Evolutionary conservation across 2,113 vertebrate species (phyloP).

Genomic region (Brachirus orientalis): DNA sequence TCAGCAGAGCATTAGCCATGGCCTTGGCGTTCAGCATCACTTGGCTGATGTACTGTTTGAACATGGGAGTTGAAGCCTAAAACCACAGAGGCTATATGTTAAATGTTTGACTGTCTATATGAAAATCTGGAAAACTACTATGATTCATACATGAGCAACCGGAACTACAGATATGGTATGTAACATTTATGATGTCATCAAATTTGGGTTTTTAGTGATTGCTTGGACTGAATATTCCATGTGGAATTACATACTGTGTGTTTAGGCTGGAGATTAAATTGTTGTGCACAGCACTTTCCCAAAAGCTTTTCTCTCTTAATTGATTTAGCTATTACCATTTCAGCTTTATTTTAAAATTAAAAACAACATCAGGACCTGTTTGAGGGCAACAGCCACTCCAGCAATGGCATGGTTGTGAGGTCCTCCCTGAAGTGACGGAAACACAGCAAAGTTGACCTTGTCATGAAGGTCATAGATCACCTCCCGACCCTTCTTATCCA

Average conservation of each 20-base stretch:
- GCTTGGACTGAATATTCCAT: too few species aligned
- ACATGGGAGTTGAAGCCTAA: conserved; percentile 88
- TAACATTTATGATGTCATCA: too few species aligned
- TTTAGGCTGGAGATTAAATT: not conserved
- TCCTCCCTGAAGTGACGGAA: conserved; percentile 92
- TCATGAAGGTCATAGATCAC: conserved; percentile 88
- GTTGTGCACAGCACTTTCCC: not conserved
- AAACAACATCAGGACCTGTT: conserved; percentile 80
- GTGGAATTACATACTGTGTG: too few species aligned
- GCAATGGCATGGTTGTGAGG: conserved; percentile 95
- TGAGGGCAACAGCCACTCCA: conserved; percentile 89
- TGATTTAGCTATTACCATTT: too few species aligned
- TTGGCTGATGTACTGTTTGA: conserved; percentile 87
- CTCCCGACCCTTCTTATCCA: conserved; percentile 89
- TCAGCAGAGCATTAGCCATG: conserved; percentile 88
- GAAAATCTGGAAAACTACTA: not conserved
- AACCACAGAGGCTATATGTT: conserved; percentile 2
- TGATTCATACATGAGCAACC: not conserved
- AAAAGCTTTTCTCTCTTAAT: not conserved
- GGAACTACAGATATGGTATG: not conserved
- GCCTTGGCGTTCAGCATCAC: conserved; percentile 88
- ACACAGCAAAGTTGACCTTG: conserved; percentile 91
- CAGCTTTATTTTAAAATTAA: not conserved
- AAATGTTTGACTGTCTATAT: not conserved
- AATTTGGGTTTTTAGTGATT: too few species aligned